A percentile compares a stretch with the other conserved stretches of the same genome.
Evolutionary conservation across 2,113 vertebrate genomes (phyloP).

Genomic region (Chionodraco myersi): DNA sequence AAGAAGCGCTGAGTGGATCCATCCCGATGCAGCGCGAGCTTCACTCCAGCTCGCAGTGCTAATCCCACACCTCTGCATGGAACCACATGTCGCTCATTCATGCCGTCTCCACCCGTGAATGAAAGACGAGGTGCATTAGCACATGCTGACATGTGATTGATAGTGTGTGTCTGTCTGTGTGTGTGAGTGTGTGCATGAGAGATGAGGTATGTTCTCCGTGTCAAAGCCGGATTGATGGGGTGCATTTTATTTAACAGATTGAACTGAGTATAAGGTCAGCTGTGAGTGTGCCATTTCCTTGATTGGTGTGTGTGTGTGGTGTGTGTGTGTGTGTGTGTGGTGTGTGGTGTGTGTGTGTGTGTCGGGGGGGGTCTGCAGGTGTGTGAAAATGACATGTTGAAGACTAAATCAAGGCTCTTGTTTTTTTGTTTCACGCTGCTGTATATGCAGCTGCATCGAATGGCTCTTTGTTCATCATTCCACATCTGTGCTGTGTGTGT

Average conservation of each 20-base stretch:
- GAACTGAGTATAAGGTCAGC: slow-evolving; percentile 70
- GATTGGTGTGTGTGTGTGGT: slow-evolving; percentile 51
- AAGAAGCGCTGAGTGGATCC: neutral
- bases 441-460: slow-evolving; percentile 52
- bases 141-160: slow-evolving; percentile 52
- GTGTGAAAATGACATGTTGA: slow-evolving; percentile 42
- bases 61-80: slow-evolving; percentile 44
- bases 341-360: too few species aligned
- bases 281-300: slow-evolving; percentile 46
- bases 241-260: slow-evolving; percentile 73
- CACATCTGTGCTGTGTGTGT: slow-evolving; percentile 32
- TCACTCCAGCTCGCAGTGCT: slow-evolving; percentile 21
- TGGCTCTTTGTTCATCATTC: slow-evolving; percentile 22
- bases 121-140: slow-evolving; percentile 71
- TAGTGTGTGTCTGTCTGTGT: slow-evolving; percentile 32
- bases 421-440: slow-evolving; percentile 29
- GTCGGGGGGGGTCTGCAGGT: slow-evolving; percentile 33
- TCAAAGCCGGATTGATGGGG: slow-evolving; percentile 61
- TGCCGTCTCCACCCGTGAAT: slow-evolving; percentile 59
- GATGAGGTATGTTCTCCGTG: slow-evolving; percentile 49
- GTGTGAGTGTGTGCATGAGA: slow-evolving; percentile 22
- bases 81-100: slow-evolving; percentile 46
- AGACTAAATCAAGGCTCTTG: slow-evolving; percentile 53
- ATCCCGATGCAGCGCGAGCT: neutral
- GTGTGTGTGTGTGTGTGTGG: slow-evolving; percentile 15